These are phyloP conservation scores for Pantelozetes paolii DNA, from an alignment of 2,888 invertebrate species.

Conservation along the genomic window DNA sequence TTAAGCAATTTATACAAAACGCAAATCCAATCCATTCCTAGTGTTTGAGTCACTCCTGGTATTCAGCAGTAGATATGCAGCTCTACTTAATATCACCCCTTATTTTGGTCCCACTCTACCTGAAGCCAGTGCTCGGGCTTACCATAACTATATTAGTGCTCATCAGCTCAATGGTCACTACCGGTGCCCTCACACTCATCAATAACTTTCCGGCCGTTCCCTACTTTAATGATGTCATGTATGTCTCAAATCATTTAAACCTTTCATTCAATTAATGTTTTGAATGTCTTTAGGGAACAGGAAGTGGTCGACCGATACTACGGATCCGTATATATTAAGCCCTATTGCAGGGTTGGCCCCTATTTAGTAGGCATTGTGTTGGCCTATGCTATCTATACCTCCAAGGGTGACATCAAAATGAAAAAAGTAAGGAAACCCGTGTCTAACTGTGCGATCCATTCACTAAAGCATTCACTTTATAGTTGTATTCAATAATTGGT, in stretches of 20 bases:
- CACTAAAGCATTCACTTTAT: not conserved
- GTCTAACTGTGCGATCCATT: not conserved
- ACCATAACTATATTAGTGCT: constrained; percentile 41
- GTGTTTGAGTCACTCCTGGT: constrained; percentile 49
- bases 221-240: constrained; percentile 47
- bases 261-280: not conserved
- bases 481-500: constrained; percentile 34
- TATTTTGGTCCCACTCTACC: constrained; percentile 45
- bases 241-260: constrained; percentile 38
- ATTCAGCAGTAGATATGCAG: constrained; percentile 49
- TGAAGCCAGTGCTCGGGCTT: constrained; percentile 42
- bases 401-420: constrained; percentile 42
- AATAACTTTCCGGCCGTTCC: constrained; percentile 48
- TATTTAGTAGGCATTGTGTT: constrained; percentile 48
- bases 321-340: constrained; percentile 48
- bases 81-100: constrained; percentile 47
- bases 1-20: not conserved
- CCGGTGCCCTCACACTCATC: constrained; percentile 45
- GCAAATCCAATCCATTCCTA: constrained; percentile 39
- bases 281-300: constrained; percentile 40
- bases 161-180: constrained; percentile 42
- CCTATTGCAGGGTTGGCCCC: constrained; percentile 49
- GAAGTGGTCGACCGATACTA: constrained; percentile 46
- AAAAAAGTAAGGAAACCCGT: constrained; percentile 42
- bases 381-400: constrained; percentile 46